These are phyloP conservation scores for Rotaria sp. DNA, from an alignment of 2,888 invertebrate species.

Conservation along the genomic window DNA sequence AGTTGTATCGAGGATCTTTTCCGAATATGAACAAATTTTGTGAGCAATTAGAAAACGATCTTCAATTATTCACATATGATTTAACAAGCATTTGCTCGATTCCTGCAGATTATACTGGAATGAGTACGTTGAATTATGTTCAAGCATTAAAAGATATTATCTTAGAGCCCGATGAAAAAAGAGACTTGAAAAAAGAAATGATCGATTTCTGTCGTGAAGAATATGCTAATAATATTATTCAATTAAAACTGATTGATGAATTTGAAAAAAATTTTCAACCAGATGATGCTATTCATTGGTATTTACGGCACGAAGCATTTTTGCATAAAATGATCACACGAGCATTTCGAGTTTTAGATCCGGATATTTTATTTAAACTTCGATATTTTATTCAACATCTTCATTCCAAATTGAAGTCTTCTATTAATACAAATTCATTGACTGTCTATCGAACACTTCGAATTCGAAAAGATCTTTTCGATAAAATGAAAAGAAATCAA, in stretches of 20 bases:
- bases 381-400: conserved; percentile 25
- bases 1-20: neutral
- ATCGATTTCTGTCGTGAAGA: neutral
- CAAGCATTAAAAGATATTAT: neutral
- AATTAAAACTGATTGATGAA: conserved; percentile 4
- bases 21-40: neutral
- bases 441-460: neutral
- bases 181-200: neutral
- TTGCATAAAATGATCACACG: neutral
- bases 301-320: neutral
- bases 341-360: neutral
- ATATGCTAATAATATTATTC: neutral
- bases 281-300: neutral
- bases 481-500: neutral
- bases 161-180: neutral
- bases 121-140: neutral
- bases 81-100: neutral
- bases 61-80: neutral
- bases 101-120: neutral
- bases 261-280: neutral
- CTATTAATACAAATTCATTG: neutral
- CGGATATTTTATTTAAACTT: conserved; percentile 2
- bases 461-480: neutral
- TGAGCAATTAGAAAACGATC: neutral
- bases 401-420: neutral